A percentile compares a stretch with the other conserved stretches of the same genome.
phyloP scores from a whole-genome alignment of 2,888 invertebrate species.

The Acronicta psi region DNA sequence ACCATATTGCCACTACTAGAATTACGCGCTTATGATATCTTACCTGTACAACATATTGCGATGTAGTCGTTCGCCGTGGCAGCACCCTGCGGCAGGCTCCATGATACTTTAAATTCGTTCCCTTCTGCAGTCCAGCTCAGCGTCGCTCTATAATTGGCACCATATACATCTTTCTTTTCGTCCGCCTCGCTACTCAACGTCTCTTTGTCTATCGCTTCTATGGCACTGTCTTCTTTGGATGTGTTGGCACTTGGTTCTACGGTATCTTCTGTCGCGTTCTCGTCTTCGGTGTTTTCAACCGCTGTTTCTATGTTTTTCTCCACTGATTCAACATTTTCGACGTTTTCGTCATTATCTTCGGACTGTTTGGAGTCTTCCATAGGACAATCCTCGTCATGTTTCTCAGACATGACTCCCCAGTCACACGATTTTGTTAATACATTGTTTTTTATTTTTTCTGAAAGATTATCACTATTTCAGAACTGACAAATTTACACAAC shows the following conservation, averaged over 20 bases:
- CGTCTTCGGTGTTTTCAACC: slow-evolving; percentile 38
- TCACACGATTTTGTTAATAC: slow-evolving; percentile 51
- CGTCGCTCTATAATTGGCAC: slow-evolving; percentile 54
- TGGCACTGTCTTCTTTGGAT: slow-evolving; percentile 70
- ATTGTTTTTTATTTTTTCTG: slow-evolving; percentile 39
- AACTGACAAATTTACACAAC: background rate
- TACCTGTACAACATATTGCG: slow-evolving; percentile 88
- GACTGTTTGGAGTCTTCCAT: slow-evolving; percentile 64
- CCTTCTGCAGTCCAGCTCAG: slow-evolving; percentile 82
- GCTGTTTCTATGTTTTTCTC: slow-evolving; percentile 15
- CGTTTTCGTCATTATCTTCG: slow-evolving; percentile 55
- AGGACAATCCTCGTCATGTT: slow-evolving; percentile 73
- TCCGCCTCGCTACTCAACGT: slow-evolving; percentile 57
- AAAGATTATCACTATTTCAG: background rate
- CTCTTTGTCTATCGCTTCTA: slow-evolving; percentile 69
- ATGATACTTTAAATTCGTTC: slow-evolving; percentile 78
- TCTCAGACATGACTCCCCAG: slow-evolving; percentile 80
- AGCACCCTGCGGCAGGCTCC: slow-evolving; percentile 82
- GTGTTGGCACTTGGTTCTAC: slow-evolving; percentile 75
- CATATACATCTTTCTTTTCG: slow-evolving; percentile 49
- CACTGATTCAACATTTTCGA: slow-evolving; percentile 29
- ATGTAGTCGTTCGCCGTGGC: slow-evolving; percentile 84
- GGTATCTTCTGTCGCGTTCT: slow-evolving; percentile 40
- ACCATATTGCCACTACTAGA: background rate
- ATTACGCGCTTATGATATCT: slow-evolving; percentile 55